Conservation (phyloP, 2,113 vertebrate species). For the Dendropsophus ebraccatus region DNA sequence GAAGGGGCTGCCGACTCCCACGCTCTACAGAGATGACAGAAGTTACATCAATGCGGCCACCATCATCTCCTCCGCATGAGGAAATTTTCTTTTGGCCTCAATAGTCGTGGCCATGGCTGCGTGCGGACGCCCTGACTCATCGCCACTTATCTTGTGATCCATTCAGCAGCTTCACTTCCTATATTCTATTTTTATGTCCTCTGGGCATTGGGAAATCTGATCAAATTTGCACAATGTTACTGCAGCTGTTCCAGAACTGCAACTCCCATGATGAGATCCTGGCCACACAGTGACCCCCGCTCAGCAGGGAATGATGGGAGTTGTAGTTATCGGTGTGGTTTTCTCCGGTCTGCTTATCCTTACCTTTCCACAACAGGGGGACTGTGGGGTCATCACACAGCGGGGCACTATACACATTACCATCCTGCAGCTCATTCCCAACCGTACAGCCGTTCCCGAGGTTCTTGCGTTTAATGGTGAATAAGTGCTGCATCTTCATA, state of each 20-base stretch:
- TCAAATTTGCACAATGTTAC: background rate
- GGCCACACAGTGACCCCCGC: too few species aligned
- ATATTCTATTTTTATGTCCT: slow-evolving; percentile 4
- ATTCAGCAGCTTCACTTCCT: background rate
- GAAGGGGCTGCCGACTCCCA: background rate
- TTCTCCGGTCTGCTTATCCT: slow-evolving; percentile 96
- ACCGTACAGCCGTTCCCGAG: slow-evolving; percentile 88
- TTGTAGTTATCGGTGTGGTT: background rate
- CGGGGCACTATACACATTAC: slow-evolving; percentile 88
- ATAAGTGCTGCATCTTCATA: slow-evolving; percentile 83
- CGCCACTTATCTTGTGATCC: background rate
- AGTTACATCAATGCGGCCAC: background rate
- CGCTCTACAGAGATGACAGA: background rate
- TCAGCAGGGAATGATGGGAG: too few species aligned
- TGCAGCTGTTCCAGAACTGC: background rate
- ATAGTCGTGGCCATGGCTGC: background rate
- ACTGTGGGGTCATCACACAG: slow-evolving; percentile 84
- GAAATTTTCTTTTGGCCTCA: background rate
- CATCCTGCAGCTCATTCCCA: slow-evolving; percentile 90
- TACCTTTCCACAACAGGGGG: slow-evolving; percentile 88
- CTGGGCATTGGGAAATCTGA: background rate
- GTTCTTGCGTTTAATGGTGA: slow-evolving; percentile 81
- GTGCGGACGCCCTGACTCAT: background rate
- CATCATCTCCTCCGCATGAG: background rate
- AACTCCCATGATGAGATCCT: too few species aligned